Evolutionary conservation across 2,888 invertebrate species (phyloP).

Genomic region (Tachina fera): DNA sequence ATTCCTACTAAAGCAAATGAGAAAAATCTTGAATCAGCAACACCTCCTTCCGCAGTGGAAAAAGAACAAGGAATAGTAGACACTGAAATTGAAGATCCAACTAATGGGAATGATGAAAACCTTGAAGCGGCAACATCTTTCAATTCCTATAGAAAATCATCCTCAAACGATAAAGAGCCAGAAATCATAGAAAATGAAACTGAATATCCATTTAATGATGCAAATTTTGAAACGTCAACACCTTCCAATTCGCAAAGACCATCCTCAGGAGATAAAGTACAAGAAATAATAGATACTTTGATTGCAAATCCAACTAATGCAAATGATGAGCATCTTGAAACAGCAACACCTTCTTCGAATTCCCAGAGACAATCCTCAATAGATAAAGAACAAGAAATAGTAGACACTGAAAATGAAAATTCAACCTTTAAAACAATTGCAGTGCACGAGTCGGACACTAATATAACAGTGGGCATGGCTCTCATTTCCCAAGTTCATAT

Average conservation of each 20-base stretch:
- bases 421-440: neutral
- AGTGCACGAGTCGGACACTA: neutral
- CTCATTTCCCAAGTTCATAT: conserved; percentile 64
- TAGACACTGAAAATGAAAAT: neutral
- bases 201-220: conserved; percentile 7
- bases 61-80: neutral
- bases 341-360: conserved; percentile 1
- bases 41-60: neutral
- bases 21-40: neutral
- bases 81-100: neutral
- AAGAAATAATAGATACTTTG: neutral
- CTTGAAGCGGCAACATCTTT: neutral
- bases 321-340: neutral
- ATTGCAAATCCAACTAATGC: neutral
- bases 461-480: conserved; percentile 71
- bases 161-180: neutral
- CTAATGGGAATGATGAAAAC: neutral
- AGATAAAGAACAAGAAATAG: neutral
- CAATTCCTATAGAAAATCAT: no score
- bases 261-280: neutral
- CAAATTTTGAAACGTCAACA: neutral
- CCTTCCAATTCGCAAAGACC: neutral
- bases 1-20: conserved; percentile 2
- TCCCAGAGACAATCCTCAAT: conserved; percentile 3
- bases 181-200: neutral